Evolutionary conservation across 2,113 vertebrate species (phyloP).

Genomic region (rat (Rattus norvegicus)): GRCr8 NC_086024.1:104295501-104296000

Average conservation of each 20-base stretch:
- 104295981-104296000: background rate
- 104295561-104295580: slow-evolving; percentile 6
- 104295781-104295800: too few relatives aligned
- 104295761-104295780: too few relatives aligned
- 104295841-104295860: too few relatives aligned
- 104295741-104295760: too few relatives aligned
- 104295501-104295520: background rate
- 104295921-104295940: background rate
- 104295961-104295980: background rate
- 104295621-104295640: slow-evolving; percentile 43
- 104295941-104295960: background rate
- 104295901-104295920: slow-evolving; percentile 6
- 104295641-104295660: background rate
- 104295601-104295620: background rate
- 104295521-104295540: slow-evolving; percentile 42
- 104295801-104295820: too few relatives aligned
- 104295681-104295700: background rate
- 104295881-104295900: background rate
- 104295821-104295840: too few relatives aligned
- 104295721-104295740: too few relatives aligned
- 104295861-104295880: too few relatives aligned
- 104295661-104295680: background rate
- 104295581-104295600: background rate
- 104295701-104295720: too few relatives aligned
- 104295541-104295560: slow-evolving; percentile 13